Evolutionary conservation across 2,113 vertebrate genomes (phyloP), one percentile per base, ranked within the genome.

Genomic region (Saccopteryx bilineata): DNA sequence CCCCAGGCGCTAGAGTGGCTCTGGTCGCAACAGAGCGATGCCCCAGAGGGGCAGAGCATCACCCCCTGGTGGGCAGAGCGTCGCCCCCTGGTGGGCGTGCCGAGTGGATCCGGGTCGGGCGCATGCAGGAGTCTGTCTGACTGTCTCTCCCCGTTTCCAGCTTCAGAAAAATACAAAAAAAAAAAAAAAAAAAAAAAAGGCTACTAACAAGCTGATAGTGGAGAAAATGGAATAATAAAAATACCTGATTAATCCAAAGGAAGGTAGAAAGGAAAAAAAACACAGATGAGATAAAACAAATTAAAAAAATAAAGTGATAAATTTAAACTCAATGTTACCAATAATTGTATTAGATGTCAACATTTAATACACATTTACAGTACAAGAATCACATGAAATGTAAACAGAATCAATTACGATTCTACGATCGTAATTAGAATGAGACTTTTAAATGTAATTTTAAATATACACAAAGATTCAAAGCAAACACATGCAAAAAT

Each of bases 311-410:
- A 61, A 89, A 86, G 23, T 39, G 58, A 78, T n/a, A 72, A 50
- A 26, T 95, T 82, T 75, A 92, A 95, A 92, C 50, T 66, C 63
- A 72, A 31, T 54, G 54, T 54, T 61, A 83, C 28, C 78, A 88
- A 28, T 69, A 68, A 95, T 66, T 65, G 46, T 66, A 66, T 63
- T 84, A 66, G 65, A 31, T 50, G 17, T 31, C 92, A 82, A 12
- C 19, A 72, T 14, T 80, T 74, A 52, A 56, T 60, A 26, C 28
- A 39, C 10, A 46, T 75, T 94, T 79, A 52, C 7, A 72, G 33
- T 72, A 54, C 4, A 80, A 74, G 48, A 56, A 50, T 68, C 68
- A 63, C 14, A 75, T 48, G 24, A 83, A 89, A 79, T 48, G 10
- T n/a, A 92, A 90, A 92, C 21, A 83, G 69, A 90, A 52, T 68